Conservation (phyloP, 2,888 invertebrate genomes). For the Stenichneumon culpator region DNA sequence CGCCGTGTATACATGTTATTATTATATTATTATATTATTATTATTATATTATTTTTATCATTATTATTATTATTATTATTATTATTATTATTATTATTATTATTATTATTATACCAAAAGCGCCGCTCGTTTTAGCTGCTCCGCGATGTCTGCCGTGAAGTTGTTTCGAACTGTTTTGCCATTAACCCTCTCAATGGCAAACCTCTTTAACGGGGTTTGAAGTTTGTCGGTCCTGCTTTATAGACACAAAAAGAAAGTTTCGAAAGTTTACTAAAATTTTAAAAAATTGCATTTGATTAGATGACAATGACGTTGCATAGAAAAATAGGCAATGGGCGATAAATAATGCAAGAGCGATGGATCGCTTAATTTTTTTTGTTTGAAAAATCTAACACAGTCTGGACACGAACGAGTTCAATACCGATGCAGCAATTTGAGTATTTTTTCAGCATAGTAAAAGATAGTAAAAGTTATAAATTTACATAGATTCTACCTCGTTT, state of each 20-base stretch:
- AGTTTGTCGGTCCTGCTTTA: background rate
- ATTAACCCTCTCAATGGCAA: background rate
- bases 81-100: no score
- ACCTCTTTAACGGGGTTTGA: background rate
- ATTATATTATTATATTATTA: background rate
- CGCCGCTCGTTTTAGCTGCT: background rate
- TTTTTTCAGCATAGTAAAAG: no score
- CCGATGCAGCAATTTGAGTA: no score
- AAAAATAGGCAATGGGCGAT: background rate
- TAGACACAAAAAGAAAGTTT: background rate
- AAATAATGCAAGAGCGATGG: background rate
- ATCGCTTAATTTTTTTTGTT: background rate
- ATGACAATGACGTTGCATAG: no score
- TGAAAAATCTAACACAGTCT: background rate
- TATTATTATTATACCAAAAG: background rate
- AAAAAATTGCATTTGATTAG: background rate
- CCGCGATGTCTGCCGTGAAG: background rate
- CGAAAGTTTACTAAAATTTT: background rate
- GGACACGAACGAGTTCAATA: background rate
- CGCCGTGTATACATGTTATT: conserved; percentile 11
- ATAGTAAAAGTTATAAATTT: no score
- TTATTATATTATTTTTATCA: no score
- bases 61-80: no score
- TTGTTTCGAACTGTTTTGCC: background rate
- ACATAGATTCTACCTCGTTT: conserved; percentile 69